phyloP scores from a whole-genome alignment of 2,113 vertebrate species.

The Halichoerus grypus region DNA sequence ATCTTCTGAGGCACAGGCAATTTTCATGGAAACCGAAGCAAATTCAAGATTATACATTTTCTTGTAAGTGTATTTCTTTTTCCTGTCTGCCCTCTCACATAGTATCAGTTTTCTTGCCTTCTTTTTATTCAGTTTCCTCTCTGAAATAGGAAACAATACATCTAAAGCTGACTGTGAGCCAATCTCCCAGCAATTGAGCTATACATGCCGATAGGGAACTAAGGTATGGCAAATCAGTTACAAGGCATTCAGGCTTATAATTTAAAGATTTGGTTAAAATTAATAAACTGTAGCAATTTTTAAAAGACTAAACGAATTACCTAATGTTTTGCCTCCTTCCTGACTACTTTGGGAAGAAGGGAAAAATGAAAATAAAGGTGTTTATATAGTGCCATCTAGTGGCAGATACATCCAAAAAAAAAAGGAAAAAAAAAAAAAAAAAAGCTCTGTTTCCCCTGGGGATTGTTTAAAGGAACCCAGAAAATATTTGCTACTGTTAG shows the following conservation, averaged over 20 bases:
- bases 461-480: background rate
- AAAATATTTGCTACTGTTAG: background rate
- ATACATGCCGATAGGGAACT: background rate
- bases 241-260: conserved; percentile 22
- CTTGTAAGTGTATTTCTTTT: conserved; percentile 55
- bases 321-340: conserved; percentile 52
- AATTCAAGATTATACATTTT: conserved; percentile 69
- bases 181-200: background rate
- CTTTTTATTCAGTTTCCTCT: conserved; percentile 61
- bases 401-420: background rate
- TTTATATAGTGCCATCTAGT: conserved; percentile 86
- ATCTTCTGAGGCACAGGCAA: conserved; percentile 28
- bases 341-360: background rate
- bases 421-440: too few relatives aligned
- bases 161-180: conserved; percentile 39
- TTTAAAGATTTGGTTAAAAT: conserved; percentile 62
- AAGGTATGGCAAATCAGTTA: background rate
- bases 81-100: conserved; percentile 21
- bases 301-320: conserved; percentile 11
- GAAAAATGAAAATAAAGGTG: conserved; percentile 59
- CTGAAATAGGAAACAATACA: background rate
- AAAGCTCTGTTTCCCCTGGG: background rate
- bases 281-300: conserved; percentile 58
- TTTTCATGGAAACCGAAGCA: conserved; percentile 70
- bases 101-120: conserved; percentile 47